A percentile compares a stretch with the other conserved stretches of the same genome.
Evolutionary conservation across 2,113 vertebrate genomes (phyloP).

Genomic region (Pogonocichla stellata): DNA sequence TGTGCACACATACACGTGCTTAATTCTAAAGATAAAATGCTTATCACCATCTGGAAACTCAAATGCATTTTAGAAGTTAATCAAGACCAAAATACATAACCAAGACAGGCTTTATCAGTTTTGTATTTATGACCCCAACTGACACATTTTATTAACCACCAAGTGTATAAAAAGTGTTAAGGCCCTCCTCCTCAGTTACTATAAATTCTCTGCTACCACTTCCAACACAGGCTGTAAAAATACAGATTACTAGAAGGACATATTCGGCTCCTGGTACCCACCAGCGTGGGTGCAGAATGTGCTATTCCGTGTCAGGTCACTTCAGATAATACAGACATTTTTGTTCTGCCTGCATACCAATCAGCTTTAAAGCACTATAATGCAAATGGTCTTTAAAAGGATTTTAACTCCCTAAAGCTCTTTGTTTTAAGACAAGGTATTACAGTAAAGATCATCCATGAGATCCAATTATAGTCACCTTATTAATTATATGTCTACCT

Average conservation of each 20-base stretch:
- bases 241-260: not conserved
- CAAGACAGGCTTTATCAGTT: not conserved
- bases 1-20: fast-evolving
- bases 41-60: not conserved
- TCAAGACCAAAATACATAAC: conserved; percentile 17
- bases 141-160: conserved; percentile 34
- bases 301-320: not conserved
- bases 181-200: conserved; percentile 14
- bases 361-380: not conserved
- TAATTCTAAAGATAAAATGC: not conserved
- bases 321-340: conserved; percentile 5
- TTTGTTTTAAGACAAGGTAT: conserved; percentile 34
- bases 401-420: conserved; percentile 32
- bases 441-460: not conserved
- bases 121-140: conserved; percentile 18
- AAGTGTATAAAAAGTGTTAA: conserved; percentile 9
- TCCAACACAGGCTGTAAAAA: conserved; percentile 17
- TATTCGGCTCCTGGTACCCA: not conserved
- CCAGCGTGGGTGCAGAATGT: not conserved
- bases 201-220: not conserved
- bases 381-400: not conserved
- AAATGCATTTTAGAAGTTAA: conserved; percentile 4
- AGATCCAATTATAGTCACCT: conserved; percentile 12
- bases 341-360: not conserved
- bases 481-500: conserved; percentile 10